Evolutionary conservation across 2,888 invertebrate genomes (phyloP).

Genomic region (Heliconius aoede): DNA sequence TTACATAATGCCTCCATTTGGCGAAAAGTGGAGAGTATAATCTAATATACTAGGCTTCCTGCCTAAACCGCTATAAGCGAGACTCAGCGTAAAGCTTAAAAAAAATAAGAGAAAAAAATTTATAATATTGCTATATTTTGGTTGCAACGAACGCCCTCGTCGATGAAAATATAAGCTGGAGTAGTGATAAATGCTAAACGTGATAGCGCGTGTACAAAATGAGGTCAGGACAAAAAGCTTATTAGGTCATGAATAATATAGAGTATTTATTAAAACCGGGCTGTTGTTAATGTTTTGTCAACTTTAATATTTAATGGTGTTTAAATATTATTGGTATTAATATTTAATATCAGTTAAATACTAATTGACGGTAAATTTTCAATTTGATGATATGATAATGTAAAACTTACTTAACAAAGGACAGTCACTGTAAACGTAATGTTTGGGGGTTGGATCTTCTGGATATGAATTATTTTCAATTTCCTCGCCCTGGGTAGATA

Average conservation of each 20-base stretch:
- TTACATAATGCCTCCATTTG: no score
- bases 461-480: neutral
- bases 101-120: no score
- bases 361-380: neutral
- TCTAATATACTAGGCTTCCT: no score
- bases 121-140: neutral
- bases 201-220: neutral
- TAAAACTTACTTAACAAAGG: no score
- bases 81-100: no score
- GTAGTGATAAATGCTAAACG: neutral
- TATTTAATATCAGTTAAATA: neutral
- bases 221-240: constrained; percentile 19
- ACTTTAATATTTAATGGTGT: neutral
- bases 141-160: neutral
- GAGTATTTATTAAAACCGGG: constrained; percentile 1
- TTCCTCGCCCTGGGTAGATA: neutral
- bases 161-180: constrained; percentile 1
- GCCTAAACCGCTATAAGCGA: no score
- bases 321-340: neutral
- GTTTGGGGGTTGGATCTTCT: neutral
- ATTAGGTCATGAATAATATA: constrained; percentile 6
- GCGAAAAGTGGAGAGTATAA: no score
- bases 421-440: neutral
- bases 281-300: neutral
- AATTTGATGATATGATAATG: neutral